These are phyloP conservation scores for Eulemur mongoz DNA, from an alignment of 2,797 vertebrate genomes.

Conservation along the genomic window DNA sequence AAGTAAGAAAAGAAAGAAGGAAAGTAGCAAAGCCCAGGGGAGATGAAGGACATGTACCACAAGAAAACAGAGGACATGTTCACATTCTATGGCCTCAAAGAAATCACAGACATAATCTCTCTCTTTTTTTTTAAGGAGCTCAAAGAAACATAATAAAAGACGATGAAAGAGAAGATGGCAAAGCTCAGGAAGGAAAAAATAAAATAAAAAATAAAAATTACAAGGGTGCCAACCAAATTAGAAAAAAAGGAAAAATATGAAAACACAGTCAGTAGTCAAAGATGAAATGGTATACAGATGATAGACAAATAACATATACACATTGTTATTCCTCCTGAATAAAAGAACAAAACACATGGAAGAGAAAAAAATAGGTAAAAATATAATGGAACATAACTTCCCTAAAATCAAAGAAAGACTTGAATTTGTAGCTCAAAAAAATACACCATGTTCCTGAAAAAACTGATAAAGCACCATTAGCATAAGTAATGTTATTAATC, in stretches of 20 bases:
- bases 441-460: neutral
- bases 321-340: neutral
- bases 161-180: neutral
- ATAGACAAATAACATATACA: neutral
- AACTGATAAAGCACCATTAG: neutral
- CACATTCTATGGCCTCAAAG: neutral
- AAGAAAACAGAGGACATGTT: neutral
- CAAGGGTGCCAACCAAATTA: conserved; percentile 12
- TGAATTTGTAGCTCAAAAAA: conserved; percentile 22
- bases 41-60: neutral
- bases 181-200: neutral
- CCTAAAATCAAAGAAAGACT: conserved; percentile 13
- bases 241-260: conserved; percentile 9
- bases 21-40: neutral
- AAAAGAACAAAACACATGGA: neutral
- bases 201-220: conserved; percentile 25
- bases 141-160: conserved; percentile 45
- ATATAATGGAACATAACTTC: neutral
- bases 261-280: neutral
- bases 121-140: neutral
- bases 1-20: neutral
- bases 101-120: conserved; percentile 24
- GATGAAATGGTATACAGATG: neutral
- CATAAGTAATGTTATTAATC: neutral
- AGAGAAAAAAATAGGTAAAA: neutral